These are phyloP conservation scores for Phalacrocorax brasilianus DNA, from an alignment of 2,113 vertebrate species.

Conservation along the genomic window DNA sequence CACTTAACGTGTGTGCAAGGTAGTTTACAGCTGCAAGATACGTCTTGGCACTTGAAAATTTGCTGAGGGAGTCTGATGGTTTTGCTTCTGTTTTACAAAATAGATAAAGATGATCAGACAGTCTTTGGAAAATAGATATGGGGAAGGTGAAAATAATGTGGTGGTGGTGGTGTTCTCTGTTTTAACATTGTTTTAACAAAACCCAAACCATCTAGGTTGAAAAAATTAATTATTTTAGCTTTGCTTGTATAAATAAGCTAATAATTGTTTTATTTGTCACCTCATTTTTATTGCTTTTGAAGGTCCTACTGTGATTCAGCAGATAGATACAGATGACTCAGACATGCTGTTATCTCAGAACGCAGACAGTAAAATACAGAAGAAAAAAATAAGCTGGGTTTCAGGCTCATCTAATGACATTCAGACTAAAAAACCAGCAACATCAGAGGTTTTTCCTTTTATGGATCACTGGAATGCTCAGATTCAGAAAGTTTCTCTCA, in stretches of 20 bases:
- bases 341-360: conserved; percentile 60
- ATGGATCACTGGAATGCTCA: conserved; percentile 90
- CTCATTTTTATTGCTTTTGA: conserved; percentile 51
- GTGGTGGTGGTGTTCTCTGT: not conserved
- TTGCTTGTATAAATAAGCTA: not conserved
- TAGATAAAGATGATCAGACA: not conserved
- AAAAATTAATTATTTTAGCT: not conserved
- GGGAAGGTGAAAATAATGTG: not conserved
- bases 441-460: conserved; percentile 72
- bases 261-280: not conserved
- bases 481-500: conserved; percentile 85
- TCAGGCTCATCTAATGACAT: not conserved
- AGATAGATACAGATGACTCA: conserved; percentile 45
- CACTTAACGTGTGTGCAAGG: not conserved
- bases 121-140: not conserved
- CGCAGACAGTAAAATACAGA: conserved; percentile 50
- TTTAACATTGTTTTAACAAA: not conserved
- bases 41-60: not conserved
- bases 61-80: not conserved
- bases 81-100: not conserved
- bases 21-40: not conserved
- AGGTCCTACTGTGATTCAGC: conserved; percentile 64
- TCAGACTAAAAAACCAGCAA: conserved; percentile 35
- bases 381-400: conserved; percentile 20
- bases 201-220: not conserved